Base-by-base conservation (phyloP, 1,140 invertebrate species). In the Cydia strobilella region DNA sequence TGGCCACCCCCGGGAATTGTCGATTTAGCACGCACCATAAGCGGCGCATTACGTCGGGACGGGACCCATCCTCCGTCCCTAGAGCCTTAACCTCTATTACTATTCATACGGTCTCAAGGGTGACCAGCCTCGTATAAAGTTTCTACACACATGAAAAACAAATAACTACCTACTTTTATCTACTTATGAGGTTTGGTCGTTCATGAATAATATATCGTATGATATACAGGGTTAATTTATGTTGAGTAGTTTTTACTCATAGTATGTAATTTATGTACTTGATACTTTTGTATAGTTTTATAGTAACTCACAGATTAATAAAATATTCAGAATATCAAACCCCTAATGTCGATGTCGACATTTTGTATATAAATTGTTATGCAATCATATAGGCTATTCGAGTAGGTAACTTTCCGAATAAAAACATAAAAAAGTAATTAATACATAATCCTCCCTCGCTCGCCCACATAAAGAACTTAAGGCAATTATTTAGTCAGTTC, bases 11-110 rank as follows among this genome's bases (percentile, higher is more conserved):
- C 65, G 89, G 84, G 87, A 85, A 87, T 90, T 86, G 88, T 88
- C 87, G 86, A 92, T 92, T 92, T 91, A 86, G 88, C 84, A 92
- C 89, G 89, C 89, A 87, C 90, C 88, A 90, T 92, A 90, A 90
- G 88, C 88, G 84, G 81, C 78, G 75, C 77, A 82, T 89, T 84
- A 84, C 75, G 65, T 3, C 45, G 45, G 45, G 45, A 65, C 45
- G 45, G 45, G 45, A 65, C 27, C 31, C 65, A 15, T 77, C 80
- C 74, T 76, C 65, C 72, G 59, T 87, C 90, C 85, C 86, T 77
- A 66, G 84, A 84, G 85, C 77, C 81, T 82, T 84, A 82, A 84
- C 86, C 85, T 84, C 85, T 80, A 91, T 92, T 90, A 91, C 88
- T 92, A 92, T 91, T 91, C 90, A 92, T 92, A 80, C 81, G 79